Percentiles rank a stretch among this genome's conserved stretches.
Conservation (phyloP, 2,797 vertebrate genomes). For the Neosilurus hyrtlii region DNA sequence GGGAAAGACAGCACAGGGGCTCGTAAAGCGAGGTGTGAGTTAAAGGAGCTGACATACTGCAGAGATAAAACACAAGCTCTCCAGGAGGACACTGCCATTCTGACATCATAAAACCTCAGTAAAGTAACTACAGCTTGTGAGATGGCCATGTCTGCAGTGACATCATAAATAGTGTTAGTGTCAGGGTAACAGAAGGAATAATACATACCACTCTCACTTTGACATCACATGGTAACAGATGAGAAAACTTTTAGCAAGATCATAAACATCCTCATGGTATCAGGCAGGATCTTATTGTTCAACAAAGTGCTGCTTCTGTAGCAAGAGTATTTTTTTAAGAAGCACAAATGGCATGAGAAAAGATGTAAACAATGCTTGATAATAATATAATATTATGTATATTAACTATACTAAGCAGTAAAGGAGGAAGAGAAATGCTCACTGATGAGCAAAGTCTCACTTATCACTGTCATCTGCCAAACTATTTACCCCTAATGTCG, state of each 20-base stretch:
- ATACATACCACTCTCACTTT: constrained; percentile 59
- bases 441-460: too few species aligned
- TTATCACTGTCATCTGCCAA: too few species aligned
- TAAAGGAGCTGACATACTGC: constrained; percentile 66
- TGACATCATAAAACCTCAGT: constrained; percentile 55
- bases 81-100: constrained; percentile 42
- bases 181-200: constrained; percentile 69
- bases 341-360: neutral
- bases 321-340: neutral
- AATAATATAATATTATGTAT: too few species aligned
- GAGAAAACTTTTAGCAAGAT: constrained; percentile 19
- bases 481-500: too few species aligned
- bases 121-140: constrained; percentile 44
- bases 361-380: neutral
- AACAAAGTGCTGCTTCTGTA: neutral
- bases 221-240: constrained; percentile 33
- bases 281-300: neutral
- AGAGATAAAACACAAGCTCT: constrained; percentile 54
- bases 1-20: constrained; percentile 66
- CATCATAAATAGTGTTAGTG: constrained; percentile 71
- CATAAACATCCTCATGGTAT: constrained; percentile 12
- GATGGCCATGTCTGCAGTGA: constrained; percentile 65
- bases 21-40: constrained; percentile 76
- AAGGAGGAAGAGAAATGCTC: too few species aligned
- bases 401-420: too few species aligned